These are phyloP conservation scores for Talpa occidentalis DNA, from an alignment of 2,113 vertebrate genomes.

Conservation along the genomic window DNA sequence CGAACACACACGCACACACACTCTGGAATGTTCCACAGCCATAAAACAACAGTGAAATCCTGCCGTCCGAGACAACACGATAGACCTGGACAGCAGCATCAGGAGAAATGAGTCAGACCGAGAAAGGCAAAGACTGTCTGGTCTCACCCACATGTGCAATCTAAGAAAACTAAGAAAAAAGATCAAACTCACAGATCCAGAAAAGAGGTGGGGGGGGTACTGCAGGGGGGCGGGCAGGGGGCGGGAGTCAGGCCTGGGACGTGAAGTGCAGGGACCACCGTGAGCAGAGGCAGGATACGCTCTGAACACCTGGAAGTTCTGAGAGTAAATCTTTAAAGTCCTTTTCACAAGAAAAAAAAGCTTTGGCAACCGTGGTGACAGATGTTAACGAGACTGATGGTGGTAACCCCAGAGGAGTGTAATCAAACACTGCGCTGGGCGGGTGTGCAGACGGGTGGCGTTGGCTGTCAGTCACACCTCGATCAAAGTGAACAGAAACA, in stretches of 20 bases:
- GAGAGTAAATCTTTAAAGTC: no score
- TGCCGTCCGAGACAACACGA: background rate
- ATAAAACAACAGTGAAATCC: background rate
- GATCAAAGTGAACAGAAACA: background rate
- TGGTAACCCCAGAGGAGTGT: background rate
- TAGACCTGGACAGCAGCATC: background rate
- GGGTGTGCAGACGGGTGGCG: no score
- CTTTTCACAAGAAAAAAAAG: background rate
- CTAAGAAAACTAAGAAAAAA: background rate
- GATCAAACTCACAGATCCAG: background rate
- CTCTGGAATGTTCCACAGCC: background rate
- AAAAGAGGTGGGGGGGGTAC: background rate
- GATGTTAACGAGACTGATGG: background rate
- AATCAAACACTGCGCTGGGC: background rate
- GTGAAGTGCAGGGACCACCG: no score
- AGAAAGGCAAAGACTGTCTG: background rate
- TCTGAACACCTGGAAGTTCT: no score
- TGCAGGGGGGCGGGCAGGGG: background rate
- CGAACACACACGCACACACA: no score
- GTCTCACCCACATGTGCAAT: background rate
- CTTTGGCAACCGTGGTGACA: background rate
- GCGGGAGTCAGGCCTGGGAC: no score
- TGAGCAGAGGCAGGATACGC: no score
- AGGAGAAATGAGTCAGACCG: background rate
- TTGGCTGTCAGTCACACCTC: background rate